These are phyloP conservation scores for Ranitomeya imitator DNA, from an alignment of 2,113 vertebrate species.

Conservation along the genomic window DNA sequence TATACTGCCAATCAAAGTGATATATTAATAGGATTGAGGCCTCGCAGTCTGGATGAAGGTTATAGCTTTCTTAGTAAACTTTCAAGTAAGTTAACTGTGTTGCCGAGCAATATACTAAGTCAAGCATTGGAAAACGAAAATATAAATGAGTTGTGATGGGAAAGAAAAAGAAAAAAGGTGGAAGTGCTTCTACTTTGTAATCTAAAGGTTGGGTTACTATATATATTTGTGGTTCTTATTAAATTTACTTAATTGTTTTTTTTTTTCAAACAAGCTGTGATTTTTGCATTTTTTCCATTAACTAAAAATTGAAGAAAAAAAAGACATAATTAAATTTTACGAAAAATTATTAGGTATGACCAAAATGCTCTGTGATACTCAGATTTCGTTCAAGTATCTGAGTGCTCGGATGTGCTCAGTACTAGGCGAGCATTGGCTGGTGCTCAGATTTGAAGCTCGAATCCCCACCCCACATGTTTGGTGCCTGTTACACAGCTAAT, in stretches of 20 bases:
- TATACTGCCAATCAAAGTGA: slow-evolving; percentile 47
- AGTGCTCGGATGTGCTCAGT: too few species aligned
- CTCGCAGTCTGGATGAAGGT: slow-evolving; percentile 31
- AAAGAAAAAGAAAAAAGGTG: neutral
- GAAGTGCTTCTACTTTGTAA: neutral
- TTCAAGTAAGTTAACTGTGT: slow-evolving; percentile 41
- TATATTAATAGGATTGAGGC: slow-evolving; percentile 48
- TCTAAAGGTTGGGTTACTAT: neutral
- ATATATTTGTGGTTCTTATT: neutral
- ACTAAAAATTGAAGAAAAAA: neutral
- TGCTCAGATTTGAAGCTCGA: too few species aligned
- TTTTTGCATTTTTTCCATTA: too few species aligned
- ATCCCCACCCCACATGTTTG: too few species aligned
- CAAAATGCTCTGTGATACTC: too few species aligned
- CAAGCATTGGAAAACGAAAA: neutral
- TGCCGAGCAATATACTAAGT: slow-evolving; percentile 11
- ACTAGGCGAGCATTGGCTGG: too few species aligned
- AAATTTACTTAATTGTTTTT: too few species aligned
- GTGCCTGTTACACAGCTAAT: too few species aligned
- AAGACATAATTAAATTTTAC: neutral
- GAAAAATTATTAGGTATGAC: neutral
- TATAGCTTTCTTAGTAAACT: slow-evolving; percentile 41
- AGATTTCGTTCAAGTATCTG: too few species aligned
- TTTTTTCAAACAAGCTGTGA: too few species aligned
- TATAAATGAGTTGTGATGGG: neutral